These are phyloP conservation scores for Ctenomys sociabilis DNA, from an alignment of 2,113 vertebrate genomes.

Conservation along the genomic window DNA sequence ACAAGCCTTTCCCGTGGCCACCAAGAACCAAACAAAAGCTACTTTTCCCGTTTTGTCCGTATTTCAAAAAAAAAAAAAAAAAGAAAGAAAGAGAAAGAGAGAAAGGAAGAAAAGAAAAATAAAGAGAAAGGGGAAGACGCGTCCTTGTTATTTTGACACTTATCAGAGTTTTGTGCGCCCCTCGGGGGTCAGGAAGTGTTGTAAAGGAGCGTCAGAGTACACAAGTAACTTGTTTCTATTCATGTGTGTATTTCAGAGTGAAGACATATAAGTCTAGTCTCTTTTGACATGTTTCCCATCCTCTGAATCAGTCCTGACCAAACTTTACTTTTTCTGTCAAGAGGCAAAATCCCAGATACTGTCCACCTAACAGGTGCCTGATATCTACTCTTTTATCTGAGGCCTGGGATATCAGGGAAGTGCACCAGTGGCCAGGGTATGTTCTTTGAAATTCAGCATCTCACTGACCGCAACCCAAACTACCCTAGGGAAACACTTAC, in stretches of 20 bases:
- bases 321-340: conserved; percentile 33
- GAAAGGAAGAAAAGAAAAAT: not conserved
- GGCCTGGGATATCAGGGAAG: not conserved
- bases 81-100: too few relatives aligned
- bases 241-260: not conserved
- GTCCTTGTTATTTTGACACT: not conserved
- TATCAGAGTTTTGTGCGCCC: not conserved
- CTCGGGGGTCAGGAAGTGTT: not conserved
- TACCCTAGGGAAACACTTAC: conserved; percentile 31
- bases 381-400: not conserved
- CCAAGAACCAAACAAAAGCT: conserved; percentile 19
- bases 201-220: not conserved
- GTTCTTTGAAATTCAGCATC: conserved; percentile 66
- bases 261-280: conserved; percentile 24
- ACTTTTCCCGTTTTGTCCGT: not conserved
- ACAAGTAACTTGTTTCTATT: conserved; percentile 31
- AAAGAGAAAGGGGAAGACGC: not conserved
- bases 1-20: not conserved
- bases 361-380: conserved; percentile 51
- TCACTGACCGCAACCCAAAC: conserved; percentile 43
- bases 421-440: not conserved
- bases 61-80: not conserved
- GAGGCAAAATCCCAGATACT: not conserved
- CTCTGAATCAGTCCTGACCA: conserved; percentile 22
- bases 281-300: conserved; percentile 13